Evolutionary conservation across 2,797 vertebrate species (phyloP).

Genomic region (Acomys russatus): DNA sequence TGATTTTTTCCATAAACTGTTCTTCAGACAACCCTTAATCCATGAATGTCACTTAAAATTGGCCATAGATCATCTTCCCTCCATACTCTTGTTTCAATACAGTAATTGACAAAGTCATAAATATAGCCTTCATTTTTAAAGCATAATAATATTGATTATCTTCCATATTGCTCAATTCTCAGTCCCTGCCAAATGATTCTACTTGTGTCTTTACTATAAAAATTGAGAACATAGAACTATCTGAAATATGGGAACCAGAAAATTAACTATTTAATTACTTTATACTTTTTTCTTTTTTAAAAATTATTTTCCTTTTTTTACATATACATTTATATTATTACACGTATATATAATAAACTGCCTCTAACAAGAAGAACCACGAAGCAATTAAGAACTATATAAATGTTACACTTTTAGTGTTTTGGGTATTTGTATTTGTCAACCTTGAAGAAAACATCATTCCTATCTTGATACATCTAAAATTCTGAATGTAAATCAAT

Average conservation of each 20-base stretch:
- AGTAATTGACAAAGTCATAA: conserved; percentile 16
- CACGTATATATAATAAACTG: no score
- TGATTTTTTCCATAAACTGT: conserved; percentile 17
- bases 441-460: no score
- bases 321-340: no score
- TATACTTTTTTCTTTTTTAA: neutral
- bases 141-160: neutral
- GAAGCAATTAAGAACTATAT: no score
- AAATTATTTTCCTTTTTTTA: no score
- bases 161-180: neutral
- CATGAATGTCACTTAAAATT: neutral
- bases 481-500: no score
- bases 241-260: neutral
- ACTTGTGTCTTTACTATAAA: neutral
- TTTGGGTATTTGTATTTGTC: no score
- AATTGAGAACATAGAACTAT: neutral
- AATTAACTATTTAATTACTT: neutral
- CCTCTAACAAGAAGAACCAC: no score
- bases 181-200: neutral
- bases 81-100: neutral
- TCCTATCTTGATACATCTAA: no score
- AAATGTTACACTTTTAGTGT: no score
- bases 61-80: neutral
- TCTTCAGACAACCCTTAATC: conserved; percentile 49
- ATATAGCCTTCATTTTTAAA: neutral